Evolutionary conservation across 2,797 vertebrate species (phyloP), one percentile per base, ranked within the genome.

Genomic region (Astyanax mexicanus): DNA sequence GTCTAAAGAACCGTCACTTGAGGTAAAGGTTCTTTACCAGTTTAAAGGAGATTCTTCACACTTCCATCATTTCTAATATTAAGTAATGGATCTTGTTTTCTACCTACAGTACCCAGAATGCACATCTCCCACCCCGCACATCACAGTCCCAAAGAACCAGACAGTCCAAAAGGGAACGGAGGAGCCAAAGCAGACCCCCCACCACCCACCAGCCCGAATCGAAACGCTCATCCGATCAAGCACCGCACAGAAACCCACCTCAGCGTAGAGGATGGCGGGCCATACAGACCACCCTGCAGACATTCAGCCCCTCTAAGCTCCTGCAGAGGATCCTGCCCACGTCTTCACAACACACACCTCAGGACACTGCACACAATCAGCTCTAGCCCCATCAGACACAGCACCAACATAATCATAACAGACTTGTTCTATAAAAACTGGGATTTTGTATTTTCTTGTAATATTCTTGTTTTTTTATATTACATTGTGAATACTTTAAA

Each of bases 281-380:
- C 1, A 5, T 76, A 11, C 88, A 86, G 64, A 86, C 32, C 69
- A 66, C 83, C 21, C 7, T 87, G 3, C 88, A 88, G 38, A 74
- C 87, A 9, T 76, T 91, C 15, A 61, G 89, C 27, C 91, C 92
- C 1, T 74, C 84, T 12, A 92, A 90, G 72, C 78, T 93, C 4
- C 81, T 94, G 60, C 88, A 88, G 77, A 89, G 87, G 69, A 29
- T 93, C 7, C 75, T 88, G 54, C 86, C 89, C 5, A 83, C 85
- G 2, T 84, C 85, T 4, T 78, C 78, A 0, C 67, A 7, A 27
- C 32, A 55, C 21, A 27, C 66, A 64, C n/a, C 47, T 60, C 12
- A 13, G 0, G 25, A 35, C 11, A 62, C 66, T n/a, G n/a, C n/a
- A n/a, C n/a, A n/a, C n/a, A n/a, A n/a, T 62, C 45, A 35, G 38